phyloP scores from a whole-genome alignment of 2,888 invertebrate species.

The Ametastegia equiseti region DNA sequence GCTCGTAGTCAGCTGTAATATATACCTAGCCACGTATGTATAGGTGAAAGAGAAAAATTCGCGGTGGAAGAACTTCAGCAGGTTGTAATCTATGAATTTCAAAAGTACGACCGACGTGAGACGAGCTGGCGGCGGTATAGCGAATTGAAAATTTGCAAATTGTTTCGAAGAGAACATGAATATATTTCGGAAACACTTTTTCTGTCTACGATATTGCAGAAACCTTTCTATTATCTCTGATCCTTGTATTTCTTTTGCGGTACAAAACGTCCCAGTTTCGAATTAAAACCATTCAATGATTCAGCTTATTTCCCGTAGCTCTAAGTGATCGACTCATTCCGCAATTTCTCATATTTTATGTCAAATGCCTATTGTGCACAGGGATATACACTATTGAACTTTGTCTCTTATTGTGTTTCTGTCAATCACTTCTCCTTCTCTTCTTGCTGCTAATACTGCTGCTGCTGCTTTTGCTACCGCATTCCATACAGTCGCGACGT shows the following conservation, averaged over 20 bases:
- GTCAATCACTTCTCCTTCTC: not conserved
- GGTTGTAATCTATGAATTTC: conserved; percentile 35
- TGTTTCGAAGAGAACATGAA: conserved; percentile 28
- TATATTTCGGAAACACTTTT: not conserved
- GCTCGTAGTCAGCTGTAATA: not conserved
- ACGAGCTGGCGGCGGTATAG: not conserved
- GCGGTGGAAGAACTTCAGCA: not conserved
- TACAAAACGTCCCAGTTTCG: not conserved
- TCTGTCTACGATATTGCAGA: not conserved
- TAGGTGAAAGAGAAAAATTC: not conserved
- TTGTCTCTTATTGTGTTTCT: not conserved
- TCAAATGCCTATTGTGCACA: not conserved
- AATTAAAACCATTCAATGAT: not conserved
- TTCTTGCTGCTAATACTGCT: not conserved
- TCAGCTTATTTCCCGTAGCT: not conserved
- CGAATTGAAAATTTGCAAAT: conserved; percentile 9
- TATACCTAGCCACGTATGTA: too few relatives aligned
- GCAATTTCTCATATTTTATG: not conserved
- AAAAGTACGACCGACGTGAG: not conserved
- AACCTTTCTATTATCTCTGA: not conserved
- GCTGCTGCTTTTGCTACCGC: too few relatives aligned
- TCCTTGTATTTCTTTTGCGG: not conserved
- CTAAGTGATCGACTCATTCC: not conserved
- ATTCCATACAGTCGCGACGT: too few relatives aligned
- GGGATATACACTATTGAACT: not conserved